phyloP scores from a whole-genome alignment of 2,797 vertebrate genomes.

The Gouania willdenowi region DNA sequence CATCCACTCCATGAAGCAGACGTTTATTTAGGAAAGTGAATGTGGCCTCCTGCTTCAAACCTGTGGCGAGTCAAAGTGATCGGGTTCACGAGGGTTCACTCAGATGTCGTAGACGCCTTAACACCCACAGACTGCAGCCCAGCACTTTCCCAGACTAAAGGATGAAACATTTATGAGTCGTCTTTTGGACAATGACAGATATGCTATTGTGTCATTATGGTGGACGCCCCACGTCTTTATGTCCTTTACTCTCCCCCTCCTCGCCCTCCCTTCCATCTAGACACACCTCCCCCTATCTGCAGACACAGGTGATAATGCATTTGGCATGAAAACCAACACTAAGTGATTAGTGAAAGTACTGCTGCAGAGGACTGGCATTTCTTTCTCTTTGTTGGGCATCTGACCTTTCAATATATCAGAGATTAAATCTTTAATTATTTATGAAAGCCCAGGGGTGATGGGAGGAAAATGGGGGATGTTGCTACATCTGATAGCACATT shows the following conservation, averaged over 20 bases:
- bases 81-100: slow-evolving; percentile 22
- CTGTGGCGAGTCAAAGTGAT: slow-evolving; percentile 29
- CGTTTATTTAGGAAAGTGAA: slow-evolving; percentile 47
- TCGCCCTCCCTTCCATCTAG: not conserved
- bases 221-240: slow-evolving; percentile 3
- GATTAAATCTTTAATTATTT: slow-evolving; percentile 96
- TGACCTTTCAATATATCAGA: slow-evolving; percentile 95
- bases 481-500: slow-evolving; percentile 65
- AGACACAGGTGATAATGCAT: slow-evolving; percentile 33
- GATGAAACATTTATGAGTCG: slow-evolving; percentile 56
- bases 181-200: slow-evolving; percentile 29
- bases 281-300: slow-evolving; percentile 23
- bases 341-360: slow-evolving; percentile 45
- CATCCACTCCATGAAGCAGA: slow-evolving; percentile 54
- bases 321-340: slow-evolving; percentile 36
- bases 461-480: slow-evolving; percentile 56
- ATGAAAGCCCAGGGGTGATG: slow-evolving; percentile 78
- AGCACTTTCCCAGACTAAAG: slow-evolving; percentile 33
- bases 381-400: slow-evolving; percentile 81
- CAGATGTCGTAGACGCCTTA: slow-evolving; percentile 8
- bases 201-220: slow-evolving; percentile 31
- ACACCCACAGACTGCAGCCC: slow-evolving; percentile 9
- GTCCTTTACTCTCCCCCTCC: slow-evolving; percentile 5
- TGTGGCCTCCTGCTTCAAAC: slow-evolving; percentile 22
- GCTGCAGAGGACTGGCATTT: slow-evolving; percentile 64